Percentiles rank a stretch among this genome's conserved stretches.
Evolutionary conservation across 2,888 invertebrate species (phyloP).

Genomic region (Platycheirus albimanus): DNA sequence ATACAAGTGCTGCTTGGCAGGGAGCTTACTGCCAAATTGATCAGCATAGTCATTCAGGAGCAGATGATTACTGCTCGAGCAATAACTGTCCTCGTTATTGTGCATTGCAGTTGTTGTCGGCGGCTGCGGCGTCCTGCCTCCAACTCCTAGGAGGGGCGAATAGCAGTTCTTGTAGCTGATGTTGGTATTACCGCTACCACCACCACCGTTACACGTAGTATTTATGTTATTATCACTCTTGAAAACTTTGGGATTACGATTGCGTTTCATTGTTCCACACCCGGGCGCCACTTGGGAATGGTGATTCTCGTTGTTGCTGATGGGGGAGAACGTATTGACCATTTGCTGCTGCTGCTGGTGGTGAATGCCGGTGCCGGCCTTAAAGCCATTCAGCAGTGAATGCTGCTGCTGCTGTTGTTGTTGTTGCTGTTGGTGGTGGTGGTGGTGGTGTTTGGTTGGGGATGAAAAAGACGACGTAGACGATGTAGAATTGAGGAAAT

Average conservation of each 20-base stretch:
- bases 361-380: conserved; percentile 79
- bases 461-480: conserved; percentile 47
- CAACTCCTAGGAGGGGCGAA: conserved; percentile 54
- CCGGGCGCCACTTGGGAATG: conserved; percentile 51
- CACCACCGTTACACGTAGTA: conserved; percentile 76
- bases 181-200: conserved; percentile 56
- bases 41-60: conserved; percentile 67
- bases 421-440: conserved; percentile 77
- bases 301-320: conserved; percentile 28
- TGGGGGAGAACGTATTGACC: conserved; percentile 64
- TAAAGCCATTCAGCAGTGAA: conserved; percentile 79
- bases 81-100: conserved; percentile 75
- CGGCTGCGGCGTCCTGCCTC: conserved; percentile 41
- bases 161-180: conserved; percentile 69
- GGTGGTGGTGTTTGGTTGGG: conserved; percentile 63
- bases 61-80: conserved; percentile 75
- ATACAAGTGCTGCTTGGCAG: conserved; percentile 81
- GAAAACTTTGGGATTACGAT: conserved; percentile 81
- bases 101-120: conserved; percentile 34
- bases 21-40: conserved; percentile 81
- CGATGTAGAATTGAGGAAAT: conserved; percentile 52
- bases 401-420: conserved; percentile 81
- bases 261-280: conserved; percentile 80
- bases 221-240: conserved; percentile 82
- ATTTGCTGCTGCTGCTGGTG: conserved; percentile 65